Evolutionary conservation across 2,797 vertebrate species (phyloP).

Genomic region (Esox lucius): DNA sequence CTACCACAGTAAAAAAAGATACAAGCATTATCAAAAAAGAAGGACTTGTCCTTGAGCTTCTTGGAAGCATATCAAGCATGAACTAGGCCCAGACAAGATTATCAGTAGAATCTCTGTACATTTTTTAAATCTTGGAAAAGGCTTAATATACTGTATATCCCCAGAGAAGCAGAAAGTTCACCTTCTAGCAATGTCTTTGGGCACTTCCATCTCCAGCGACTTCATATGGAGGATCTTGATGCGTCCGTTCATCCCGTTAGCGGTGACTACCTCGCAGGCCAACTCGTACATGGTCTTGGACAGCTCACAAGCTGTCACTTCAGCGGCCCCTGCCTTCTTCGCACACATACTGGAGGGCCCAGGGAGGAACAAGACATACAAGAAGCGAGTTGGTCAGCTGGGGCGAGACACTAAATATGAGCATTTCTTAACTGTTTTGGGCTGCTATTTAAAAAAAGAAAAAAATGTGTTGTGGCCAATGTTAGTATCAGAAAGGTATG

Average conservation of each 20-base stretch:
- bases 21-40: not conserved
- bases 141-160: not conserved
- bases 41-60: not conserved
- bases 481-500: too few relatives aligned
- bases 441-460: too few relatives aligned
- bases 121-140: not conserved
- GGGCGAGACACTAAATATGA: not conserved
- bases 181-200: constrained; percentile 90
- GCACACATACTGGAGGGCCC: constrained; percentile 89
- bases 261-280: constrained; percentile 86
- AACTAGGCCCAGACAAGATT: too few relatives aligned
- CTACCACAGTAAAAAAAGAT: constrained; percentile 61
- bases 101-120: not conserved
- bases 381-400: not conserved
- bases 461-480: too few relatives aligned
- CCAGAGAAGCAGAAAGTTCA: constrained; percentile 39
- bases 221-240: constrained; percentile 93
- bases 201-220: constrained; percentile 91
- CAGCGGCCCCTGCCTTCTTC: constrained; percentile 85
- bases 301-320: constrained; percentile 91
- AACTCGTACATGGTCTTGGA: constrained; percentile 98
- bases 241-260: constrained; percentile 84
- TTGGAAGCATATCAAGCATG: not conserved
- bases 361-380: not conserved
- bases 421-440: not conserved